Percentiles rank a stretch among this genome's conserved stretches.
These are phyloP conservation scores for Litocranius walleri DNA, from an alignment of 2,113 vertebrate species.

Conservation along the genomic window DNA sequence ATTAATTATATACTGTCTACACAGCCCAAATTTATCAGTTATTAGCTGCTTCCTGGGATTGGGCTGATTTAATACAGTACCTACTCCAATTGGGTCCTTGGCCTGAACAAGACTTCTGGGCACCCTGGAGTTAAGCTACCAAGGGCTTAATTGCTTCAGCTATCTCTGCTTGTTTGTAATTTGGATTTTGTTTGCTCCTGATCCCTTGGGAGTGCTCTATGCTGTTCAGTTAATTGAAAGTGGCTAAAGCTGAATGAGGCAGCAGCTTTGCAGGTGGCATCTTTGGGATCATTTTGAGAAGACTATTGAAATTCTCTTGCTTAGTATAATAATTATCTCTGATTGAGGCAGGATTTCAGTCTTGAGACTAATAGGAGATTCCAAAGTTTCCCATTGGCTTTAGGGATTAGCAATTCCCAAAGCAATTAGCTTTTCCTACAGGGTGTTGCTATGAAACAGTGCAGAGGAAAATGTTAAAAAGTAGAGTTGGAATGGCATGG, in stretches of 20 bases:
- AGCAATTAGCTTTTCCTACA: slow-evolving; percentile 77
- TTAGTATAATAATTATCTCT: slow-evolving; percentile 76
- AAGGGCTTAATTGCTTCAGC: slow-evolving; percentile 65
- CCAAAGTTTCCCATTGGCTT: slow-evolving; percentile 62
- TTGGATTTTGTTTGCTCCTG: slow-evolving; percentile 51
- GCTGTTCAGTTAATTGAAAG: slow-evolving; percentile 76
- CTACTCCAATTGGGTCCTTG: neutral
- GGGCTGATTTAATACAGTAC: neutral
- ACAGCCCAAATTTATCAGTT: slow-evolving; percentile 36
- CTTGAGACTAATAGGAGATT: slow-evolving; percentile 66
- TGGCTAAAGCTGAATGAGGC: slow-evolving; percentile 70
- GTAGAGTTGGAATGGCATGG: neutral
- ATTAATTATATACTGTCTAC: slow-evolving; percentile 12
- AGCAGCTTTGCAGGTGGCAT: slow-evolving; percentile 52
- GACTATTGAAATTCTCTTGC: slow-evolving; percentile 70
- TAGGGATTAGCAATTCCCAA: slow-evolving; percentile 58
- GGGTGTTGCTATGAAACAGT: slow-evolving; percentile 68
- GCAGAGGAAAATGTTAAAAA: neutral
- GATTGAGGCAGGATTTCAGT: slow-evolving; percentile 73
- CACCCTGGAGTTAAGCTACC: slow-evolving; percentile 43
- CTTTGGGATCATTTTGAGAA: slow-evolving; percentile 74
- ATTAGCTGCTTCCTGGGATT: neutral
- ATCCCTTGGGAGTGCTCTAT: slow-evolving; percentile 65
- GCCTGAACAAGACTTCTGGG: slow-evolving; percentile 47
- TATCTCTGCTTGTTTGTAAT: slow-evolving; percentile 69